Evolutionary conservation across 1,140 invertebrate genomes (phyloP).

Genomic region (Nilaparvata lugens): DNA sequence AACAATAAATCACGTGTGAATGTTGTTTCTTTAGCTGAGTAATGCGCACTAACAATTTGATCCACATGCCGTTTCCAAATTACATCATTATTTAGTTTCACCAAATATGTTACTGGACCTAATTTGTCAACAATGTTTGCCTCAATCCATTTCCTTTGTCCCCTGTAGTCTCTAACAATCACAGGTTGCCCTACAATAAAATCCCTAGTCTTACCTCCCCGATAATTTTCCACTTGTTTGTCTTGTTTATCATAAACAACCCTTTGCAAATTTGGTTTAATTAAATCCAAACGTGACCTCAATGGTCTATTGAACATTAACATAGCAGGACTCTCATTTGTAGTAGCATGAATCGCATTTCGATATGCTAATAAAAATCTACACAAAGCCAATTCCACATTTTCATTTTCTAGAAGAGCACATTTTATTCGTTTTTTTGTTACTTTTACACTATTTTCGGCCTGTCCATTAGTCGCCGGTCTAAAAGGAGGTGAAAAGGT

Average conservation of each 20-base stretch:
- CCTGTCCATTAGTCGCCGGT: constrained; percentile 21
- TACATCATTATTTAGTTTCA: background rate
- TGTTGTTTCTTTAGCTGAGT: too few relatives aligned
- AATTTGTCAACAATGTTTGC: background rate
- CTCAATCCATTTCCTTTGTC: background rate
- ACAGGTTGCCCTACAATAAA: background rate
- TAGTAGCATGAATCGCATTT: constrained; percentile 1
- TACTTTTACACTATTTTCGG: constrained; percentile 20
- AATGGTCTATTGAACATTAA: background rate
- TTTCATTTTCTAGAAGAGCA: background rate
- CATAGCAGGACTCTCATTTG: background rate
- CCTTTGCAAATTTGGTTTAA: background rate
- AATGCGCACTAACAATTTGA: background rate
- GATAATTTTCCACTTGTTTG: too few relatives aligned
- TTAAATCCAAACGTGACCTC: background rate
- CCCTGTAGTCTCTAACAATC: background rate
- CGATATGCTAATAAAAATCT: constrained; percentile 16
- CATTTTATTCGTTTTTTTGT: constrained; percentile 20
- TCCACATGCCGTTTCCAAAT: background rate
- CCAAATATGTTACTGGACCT: background rate
- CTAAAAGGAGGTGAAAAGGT: constrained; percentile 20
- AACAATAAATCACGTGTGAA: too few relatives aligned
- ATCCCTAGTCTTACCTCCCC: background rate
- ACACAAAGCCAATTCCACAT: constrained; percentile 11
- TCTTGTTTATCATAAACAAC: too few relatives aligned